phyloP scores from a whole-genome alignment of 2,113 vertebrate species.

The Guaruba guarouba region DNA sequence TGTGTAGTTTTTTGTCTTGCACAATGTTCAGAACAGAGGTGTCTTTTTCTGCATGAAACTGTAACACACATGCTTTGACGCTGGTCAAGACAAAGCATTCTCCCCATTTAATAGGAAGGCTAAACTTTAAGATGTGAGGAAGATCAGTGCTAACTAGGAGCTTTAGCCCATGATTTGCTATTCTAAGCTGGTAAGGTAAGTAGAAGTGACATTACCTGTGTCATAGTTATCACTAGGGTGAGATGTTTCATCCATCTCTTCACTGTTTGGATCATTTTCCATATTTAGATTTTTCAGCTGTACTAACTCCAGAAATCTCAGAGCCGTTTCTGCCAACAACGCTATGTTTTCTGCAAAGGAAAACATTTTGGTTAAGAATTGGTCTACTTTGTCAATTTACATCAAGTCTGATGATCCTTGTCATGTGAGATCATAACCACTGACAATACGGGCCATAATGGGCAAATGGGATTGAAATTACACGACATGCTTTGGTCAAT shows the following conservation, averaged over 20 bases:
- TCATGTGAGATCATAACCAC: neutral
- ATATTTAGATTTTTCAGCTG: conserved; percentile 93
- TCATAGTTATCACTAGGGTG: conserved; percentile 95
- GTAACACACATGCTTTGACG: neutral
- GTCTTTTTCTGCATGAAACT: neutral
- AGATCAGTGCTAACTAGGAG: neutral
- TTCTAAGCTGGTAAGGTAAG: neutral
- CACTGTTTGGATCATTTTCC: conserved; percentile 88
- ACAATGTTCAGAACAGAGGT: neutral
- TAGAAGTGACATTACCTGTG: conserved; percentile 78
- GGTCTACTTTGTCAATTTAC: neutral
- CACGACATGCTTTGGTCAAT: neutral
- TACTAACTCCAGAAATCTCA: conserved; percentile 94
- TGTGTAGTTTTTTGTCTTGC: neutral
- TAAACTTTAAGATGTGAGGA: neutral
- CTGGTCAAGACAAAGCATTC: neutral
- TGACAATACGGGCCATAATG: neutral
- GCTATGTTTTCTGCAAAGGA: conserved; percentile 90
- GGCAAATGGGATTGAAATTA: neutral
- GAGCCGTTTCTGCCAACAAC: conserved; percentile 92
- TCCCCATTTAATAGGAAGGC: neutral
- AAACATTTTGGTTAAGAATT: neutral
- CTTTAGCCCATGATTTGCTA: neutral
- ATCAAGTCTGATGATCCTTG: neutral
- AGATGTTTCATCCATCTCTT: conserved; percentile 88